These are phyloP conservation scores for Pseudopleuronectes americanus DNA, from an alignment of 2,797 vertebrate genomes.

Conservation along the genomic window DNA sequence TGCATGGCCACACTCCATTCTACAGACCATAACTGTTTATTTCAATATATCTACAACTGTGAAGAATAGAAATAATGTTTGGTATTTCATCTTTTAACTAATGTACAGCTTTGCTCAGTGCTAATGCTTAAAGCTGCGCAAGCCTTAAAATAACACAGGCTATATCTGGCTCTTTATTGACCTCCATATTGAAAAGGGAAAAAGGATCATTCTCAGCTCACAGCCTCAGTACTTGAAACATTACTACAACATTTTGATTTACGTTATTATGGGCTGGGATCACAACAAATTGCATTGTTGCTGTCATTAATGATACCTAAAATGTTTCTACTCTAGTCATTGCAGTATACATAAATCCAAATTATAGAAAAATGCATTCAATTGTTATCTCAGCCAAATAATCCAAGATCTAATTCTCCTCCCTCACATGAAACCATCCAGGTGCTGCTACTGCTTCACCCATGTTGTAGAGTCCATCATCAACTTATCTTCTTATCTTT, in stretches of 20 bases:
- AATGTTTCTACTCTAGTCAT: neutral
- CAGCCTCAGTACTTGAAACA: neutral
- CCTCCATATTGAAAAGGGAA: conserved; percentile 4
- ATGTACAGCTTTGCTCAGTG: neutral
- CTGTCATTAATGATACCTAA: neutral
- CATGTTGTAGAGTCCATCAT: conserved; percentile 23
- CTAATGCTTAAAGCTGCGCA: conserved; percentile 2
- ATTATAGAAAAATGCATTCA: neutral
- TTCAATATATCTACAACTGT: neutral
- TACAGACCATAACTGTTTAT: neutral
- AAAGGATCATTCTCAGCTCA: neutral
- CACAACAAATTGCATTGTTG: neutral
- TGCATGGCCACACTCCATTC: neutral
- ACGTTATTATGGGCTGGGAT: neutral
- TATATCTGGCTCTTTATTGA: conserved; percentile 8
- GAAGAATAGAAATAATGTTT: too few relatives aligned
- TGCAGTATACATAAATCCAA: conserved; percentile 12
- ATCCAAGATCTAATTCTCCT: neutral
- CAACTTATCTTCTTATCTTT: conserved; percentile 46
- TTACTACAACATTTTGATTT: neutral
- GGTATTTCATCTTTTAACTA: neutral
- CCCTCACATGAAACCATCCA: conserved; percentile 10
- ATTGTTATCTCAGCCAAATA: neutral
- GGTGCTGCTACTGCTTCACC: conserved; percentile 11
- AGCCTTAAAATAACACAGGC: conserved; percentile 3